phyloP scores from a whole-genome alignment of 2,113 vertebrate species.

The Heterocephalus glaber region DNA sequence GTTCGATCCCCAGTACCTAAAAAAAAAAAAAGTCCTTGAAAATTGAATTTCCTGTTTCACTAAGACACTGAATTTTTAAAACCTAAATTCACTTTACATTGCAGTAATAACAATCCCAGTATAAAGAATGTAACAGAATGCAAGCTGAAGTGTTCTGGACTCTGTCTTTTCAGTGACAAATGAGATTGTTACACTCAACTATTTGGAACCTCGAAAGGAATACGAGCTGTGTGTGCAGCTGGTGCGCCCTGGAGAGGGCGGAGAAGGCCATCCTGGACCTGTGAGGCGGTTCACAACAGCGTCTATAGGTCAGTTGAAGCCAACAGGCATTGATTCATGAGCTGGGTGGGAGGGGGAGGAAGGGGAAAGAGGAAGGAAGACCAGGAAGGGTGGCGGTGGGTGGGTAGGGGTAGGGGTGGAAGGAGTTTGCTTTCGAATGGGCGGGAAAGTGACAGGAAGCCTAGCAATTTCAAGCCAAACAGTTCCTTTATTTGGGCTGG shows the following conservation, averaged over 20 bases:
- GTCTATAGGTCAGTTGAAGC: slow-evolving; percentile 85
- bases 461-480: slow-evolving; percentile 52
- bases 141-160: slow-evolving; percentile 42
- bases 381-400: slow-evolving; percentile 77
- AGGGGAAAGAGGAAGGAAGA: slow-evolving; percentile 81
- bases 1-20: too few relatives aligned
- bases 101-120: neutral
- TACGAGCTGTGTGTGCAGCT: slow-evolving; percentile 91
- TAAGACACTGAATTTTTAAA: slow-evolving; percentile 28
- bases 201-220: slow-evolving; percentile 88
- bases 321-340: slow-evolving; percentile 47
- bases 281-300: slow-evolving; percentile 88
- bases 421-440: slow-evolving; percentile 71
- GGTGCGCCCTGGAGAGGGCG: slow-evolving; percentile 87
- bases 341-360: slow-evolving; percentile 69
- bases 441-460: slow-evolving; percentile 79
- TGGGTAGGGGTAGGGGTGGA: slow-evolving; percentile 73
- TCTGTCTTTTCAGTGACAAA: slow-evolving; percentile 84
- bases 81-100: neutral
- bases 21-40: too few relatives aligned
- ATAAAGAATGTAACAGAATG: slow-evolving; percentile 17
- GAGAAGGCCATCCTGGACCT: slow-evolving; percentile 89
- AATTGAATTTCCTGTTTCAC: neutral
- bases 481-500: slow-evolving; percentile 65
- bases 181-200: slow-evolving; percentile 85